phyloP scores from a whole-genome alignment of 2,888 invertebrate species.

The Biston stratarius region DNA sequence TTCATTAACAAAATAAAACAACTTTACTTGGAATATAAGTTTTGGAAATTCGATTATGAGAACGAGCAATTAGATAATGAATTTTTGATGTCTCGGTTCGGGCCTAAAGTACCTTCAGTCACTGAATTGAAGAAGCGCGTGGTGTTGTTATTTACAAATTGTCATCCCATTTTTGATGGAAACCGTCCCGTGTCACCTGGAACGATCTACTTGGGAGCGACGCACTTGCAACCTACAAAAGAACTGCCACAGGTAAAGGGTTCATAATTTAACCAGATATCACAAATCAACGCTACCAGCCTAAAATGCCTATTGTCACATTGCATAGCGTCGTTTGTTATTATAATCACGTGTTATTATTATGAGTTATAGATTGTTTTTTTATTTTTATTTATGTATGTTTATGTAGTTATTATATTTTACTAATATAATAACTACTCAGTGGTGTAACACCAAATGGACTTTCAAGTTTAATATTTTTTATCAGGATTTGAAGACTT shows the following conservation, averaged over 20 bases:
- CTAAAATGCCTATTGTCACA: not conserved
- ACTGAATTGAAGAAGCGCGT: conserved; percentile 51
- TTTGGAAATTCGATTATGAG: conserved; percentile 26
- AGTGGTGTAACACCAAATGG: too few species aligned
- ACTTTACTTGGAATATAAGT: conserved; percentile 42
- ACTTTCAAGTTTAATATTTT: not conserved
- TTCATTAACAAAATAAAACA: conserved; percentile 46
- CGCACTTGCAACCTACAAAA: conserved; percentile 51
- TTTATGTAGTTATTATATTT: too few species aligned
- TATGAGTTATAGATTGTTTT: too few species aligned
- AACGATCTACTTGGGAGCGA: conserved; percentile 51
- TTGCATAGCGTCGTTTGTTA: too few species aligned
- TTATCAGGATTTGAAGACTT: conserved; percentile 52
- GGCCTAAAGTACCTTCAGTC: conserved; percentile 47
- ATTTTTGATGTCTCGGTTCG: conserved; percentile 49
- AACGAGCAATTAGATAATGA: conserved; percentile 42
- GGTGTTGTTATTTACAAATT: conserved; percentile 53
- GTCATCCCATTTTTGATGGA: conserved; percentile 50
- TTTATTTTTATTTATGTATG: too few species aligned
- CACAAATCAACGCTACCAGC: too few species aligned
- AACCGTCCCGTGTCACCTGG: conserved; percentile 59
- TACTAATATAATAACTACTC: too few species aligned
- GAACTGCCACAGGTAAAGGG: conserved; percentile 52
- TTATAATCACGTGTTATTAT: too few species aligned
- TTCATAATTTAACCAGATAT: not conserved